These are phyloP conservation scores for Diceros bicornis DNA, from an alignment of 2,797 vertebrate species.

Conservation along the genomic window DNA sequence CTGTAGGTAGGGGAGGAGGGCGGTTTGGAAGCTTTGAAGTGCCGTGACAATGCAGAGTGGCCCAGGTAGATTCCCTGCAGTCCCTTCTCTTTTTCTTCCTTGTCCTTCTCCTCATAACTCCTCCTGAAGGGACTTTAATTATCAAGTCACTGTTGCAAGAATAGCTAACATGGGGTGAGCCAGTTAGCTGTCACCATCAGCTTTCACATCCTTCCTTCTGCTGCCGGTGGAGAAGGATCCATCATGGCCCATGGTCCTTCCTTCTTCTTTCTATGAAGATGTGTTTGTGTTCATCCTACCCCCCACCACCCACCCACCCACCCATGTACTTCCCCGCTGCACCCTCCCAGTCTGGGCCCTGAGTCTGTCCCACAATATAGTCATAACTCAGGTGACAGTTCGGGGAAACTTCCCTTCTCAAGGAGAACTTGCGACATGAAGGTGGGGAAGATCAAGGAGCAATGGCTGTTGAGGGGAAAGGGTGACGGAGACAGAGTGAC, in stretches of 20 bases:
- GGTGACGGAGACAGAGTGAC: conserved; percentile 81
- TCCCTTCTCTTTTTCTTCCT: background rate
- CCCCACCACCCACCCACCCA: background rate
- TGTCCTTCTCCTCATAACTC: background rate
- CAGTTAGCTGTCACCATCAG: conserved; percentile 13
- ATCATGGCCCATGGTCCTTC: background rate
- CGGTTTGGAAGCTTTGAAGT: background rate
- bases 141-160: conserved; percentile 73
- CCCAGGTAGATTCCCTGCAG: background rate
- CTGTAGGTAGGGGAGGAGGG: background rate
- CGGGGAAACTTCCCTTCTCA: conserved; percentile 55
- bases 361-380: conserved; percentile 41
- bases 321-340: rapidly evolving
- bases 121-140: conserved; percentile 67
- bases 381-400: conserved; percentile 70
- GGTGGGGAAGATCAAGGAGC: conserved; percentile 84
- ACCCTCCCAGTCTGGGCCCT: background rate
- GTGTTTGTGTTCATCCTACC: background rate
- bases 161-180: conserved; percentile 56
- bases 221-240: background rate
- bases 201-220: conserved; percentile 51
- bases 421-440: conserved; percentile 76
- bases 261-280: background rate
- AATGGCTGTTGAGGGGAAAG: conserved; percentile 74
- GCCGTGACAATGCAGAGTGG: background rate